phyloP scores from a whole-genome alignment of 2,797 vertebrate genomes.

The Phoebastria nigripes region DNA sequence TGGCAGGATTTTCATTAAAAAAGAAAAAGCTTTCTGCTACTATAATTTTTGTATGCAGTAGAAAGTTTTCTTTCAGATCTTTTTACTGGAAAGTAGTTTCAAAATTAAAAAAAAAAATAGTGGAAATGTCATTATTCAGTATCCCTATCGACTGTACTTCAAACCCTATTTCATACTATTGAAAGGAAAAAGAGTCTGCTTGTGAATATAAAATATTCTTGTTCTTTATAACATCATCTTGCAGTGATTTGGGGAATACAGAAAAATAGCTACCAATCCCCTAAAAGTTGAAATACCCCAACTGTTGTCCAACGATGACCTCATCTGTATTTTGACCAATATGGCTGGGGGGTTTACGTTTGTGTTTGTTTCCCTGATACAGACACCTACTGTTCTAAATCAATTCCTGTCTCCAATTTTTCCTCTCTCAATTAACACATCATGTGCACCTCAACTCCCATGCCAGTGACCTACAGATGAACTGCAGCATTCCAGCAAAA shows the following conservation, averaged over 20 bases:
- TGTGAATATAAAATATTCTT: not conserved
- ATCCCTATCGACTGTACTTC: not conserved
- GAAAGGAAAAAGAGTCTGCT: not conserved
- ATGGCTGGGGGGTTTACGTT: not conserved
- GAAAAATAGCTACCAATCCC: not conserved
- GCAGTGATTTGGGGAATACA: not conserved
- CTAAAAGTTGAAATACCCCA: not conserved
- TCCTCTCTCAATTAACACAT: slow-evolving; percentile 16
- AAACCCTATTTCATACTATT: not conserved
- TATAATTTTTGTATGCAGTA: not conserved
- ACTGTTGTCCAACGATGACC: accelerated
- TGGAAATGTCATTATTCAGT: not conserved
- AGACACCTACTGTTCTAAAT: not conserved
- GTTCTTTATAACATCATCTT: not conserved
- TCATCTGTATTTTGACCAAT: not conserved
- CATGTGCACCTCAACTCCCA: not conserved
- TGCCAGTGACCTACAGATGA: not conserved
- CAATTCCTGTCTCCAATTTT: not conserved
- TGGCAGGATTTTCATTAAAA: not conserved
- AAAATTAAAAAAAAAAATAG: not conserved
- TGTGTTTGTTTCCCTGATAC: not conserved
- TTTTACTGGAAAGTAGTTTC: not conserved
- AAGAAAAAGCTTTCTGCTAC: not conserved
- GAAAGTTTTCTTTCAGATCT: not conserved
- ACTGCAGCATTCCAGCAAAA: not conserved